Evolutionary conservation across 2,888 invertebrate species (phyloP).

Genomic region (Agonopterix arenella): DNA sequence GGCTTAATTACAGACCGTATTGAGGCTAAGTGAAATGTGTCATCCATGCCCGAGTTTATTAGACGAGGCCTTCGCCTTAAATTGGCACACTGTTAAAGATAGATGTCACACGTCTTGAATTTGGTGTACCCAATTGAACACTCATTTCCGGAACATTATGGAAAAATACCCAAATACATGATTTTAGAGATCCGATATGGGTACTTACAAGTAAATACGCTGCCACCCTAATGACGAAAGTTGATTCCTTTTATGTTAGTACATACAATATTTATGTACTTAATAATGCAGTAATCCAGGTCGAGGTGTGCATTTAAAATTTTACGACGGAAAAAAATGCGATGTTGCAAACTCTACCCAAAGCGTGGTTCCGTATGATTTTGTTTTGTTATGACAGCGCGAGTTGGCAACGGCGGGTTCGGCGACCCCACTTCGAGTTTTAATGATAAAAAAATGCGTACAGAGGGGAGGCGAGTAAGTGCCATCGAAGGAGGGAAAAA

Average conservation of each 20-base stretch:
- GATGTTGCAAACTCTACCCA: conserved; percentile 43
- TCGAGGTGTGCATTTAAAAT: conserved; percentile 8
- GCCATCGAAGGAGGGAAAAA: conserved; percentile 74
- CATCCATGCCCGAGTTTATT: conserved; percentile 29
- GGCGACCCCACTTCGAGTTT: conserved; percentile 73
- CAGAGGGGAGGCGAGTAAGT: conserved; percentile 71
- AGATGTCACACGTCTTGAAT: too few relatives aligned
- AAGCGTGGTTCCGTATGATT: conserved; percentile 51
- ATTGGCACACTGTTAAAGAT: neutral
- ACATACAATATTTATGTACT: neutral
- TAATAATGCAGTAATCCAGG: conserved; percentile 3
- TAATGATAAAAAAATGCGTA: conserved; percentile 78
- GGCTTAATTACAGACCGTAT: conserved; percentile 56
- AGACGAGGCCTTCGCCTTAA: conserved; percentile 1
- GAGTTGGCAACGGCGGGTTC: conserved; percentile 68
- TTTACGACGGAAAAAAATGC: conserved; percentile 26
- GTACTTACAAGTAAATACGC: neutral
- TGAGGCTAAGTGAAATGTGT: conserved; percentile 63
- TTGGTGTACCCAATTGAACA: too few relatives aligned
- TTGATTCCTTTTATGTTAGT: neutral
- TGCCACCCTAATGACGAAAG: neutral
- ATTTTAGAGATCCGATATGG: too few relatives aligned
- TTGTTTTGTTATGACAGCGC: conserved; percentile 74
- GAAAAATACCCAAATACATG: too few relatives aligned
- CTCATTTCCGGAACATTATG: too few relatives aligned